Evolutionary conservation across 2,797 vertebrate species (phyloP).

Genomic region (Vespertilio murinus): DNA sequence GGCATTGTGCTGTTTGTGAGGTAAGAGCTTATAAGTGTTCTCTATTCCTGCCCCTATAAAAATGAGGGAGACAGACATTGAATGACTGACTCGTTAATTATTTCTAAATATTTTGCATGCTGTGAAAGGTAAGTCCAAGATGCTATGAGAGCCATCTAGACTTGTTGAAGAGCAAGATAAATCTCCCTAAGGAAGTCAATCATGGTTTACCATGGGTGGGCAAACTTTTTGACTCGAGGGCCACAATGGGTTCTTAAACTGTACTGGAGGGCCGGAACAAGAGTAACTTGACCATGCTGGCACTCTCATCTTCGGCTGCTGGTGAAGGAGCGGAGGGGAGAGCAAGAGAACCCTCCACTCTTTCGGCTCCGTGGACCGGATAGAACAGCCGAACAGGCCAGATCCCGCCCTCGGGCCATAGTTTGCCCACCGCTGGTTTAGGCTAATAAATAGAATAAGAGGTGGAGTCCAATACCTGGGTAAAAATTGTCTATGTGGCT

Average conservation of each 20-base stretch:
- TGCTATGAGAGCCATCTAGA: background rate
- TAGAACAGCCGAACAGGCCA: too few relatives aligned
- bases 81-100: conserved; percentile 1
- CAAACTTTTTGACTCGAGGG: too few relatives aligned
- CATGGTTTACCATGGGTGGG: too few relatives aligned
- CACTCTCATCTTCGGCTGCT: too few relatives aligned
- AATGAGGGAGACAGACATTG: background rate
- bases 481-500: background rate
- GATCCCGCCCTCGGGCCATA: too few relatives aligned
- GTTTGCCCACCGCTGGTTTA: too few relatives aligned
- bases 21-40: background rate
- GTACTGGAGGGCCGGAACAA: too few relatives aligned
- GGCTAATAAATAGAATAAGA: conserved; percentile 15
- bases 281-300: too few relatives aligned
- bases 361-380: too few relatives aligned
- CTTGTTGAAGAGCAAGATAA: background rate
- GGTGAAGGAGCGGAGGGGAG: too few relatives aligned
- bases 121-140: background rate
- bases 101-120: background rate
- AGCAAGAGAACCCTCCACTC: too few relatives aligned
- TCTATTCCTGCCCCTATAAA: background rate
- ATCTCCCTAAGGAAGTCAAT: background rate
- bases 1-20: background rate
- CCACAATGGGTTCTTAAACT: too few relatives aligned
- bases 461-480: background rate